Evolutionary conservation across 2,888 invertebrate species (phyloP), one percentile per base, ranked within the genome.

Genomic region (Alitta virens): DNA sequence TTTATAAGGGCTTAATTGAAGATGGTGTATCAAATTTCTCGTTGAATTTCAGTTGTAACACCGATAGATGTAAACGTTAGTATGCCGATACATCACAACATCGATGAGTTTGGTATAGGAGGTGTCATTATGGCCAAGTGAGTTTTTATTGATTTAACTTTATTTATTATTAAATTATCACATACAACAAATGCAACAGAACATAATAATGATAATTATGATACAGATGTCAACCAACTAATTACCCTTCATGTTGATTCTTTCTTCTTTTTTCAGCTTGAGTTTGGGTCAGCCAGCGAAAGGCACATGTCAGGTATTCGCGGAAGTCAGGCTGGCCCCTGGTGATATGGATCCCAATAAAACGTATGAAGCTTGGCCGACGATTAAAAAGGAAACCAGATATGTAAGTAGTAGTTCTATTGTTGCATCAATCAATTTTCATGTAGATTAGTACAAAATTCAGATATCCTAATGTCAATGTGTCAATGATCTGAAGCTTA

Each of bases 51-150:
- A 84, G 83, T 94, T 82, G 94, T 94, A 82, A 94, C 94, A 0
- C 86, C 94, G 72, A 95, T 92, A 79, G 95, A 96, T 89, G 92
- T 94, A 0, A 96, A 96, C 82, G 94, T 97, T 0, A 94, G 94
- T 0, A 94, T 95, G 90, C 92, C 95, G 0, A 91, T 94, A 0
- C 94, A 94, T 82, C 91, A 96, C 84, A 91, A 94, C 80, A 91
- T 91, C 74, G 90, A 90, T 24, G 93, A 94, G 73, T 87, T 86
- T 12, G 93, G 85, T 75, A 88, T 97, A 75, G 87, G 89, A 75
- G 97, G 96, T 0, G 87, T 89, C 0, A 87, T 97, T 1, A 90
- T 92, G 88, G 95, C 96, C 0, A 97, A 97, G 87, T 83, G 75
- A 62, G 66, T 52, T 7, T n/a, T n/a, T n/a, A n/a, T n/a, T n/a